Conservation (phyloP, 2,113 vertebrate species). For the Dipodomys spectabilis region DNA sequence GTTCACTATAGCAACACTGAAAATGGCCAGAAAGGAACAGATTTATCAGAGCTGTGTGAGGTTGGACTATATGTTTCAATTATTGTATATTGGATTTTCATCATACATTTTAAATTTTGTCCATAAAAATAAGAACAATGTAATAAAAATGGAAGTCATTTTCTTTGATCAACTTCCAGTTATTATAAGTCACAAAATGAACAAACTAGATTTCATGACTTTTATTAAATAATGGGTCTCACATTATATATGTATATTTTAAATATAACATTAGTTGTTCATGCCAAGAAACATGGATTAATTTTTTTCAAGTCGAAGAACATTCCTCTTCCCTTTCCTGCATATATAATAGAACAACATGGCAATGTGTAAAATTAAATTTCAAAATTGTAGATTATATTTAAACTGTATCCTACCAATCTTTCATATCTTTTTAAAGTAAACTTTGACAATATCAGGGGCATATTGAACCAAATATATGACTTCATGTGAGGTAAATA, state of each 20-base stretch:
- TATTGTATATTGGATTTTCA: slow-evolving; percentile 76
- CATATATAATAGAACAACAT: slow-evolving; percentile 75
- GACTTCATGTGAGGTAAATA: slow-evolving; percentile 20
- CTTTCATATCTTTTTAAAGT: slow-evolving; percentile 64
- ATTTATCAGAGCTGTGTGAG: slow-evolving; percentile 78
- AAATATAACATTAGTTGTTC: slow-evolving; percentile 71
- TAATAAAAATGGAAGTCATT: slow-evolving; percentile 73
- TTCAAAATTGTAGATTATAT: slow-evolving; percentile 75
- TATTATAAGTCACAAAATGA: slow-evolving; percentile 68
- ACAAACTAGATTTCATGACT: slow-evolving; percentile 64
- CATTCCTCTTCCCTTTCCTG: slow-evolving; percentile 62
- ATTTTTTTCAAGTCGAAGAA: slow-evolving; percentile 77
- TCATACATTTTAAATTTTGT: slow-evolving; percentile 74
- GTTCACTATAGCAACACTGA: slow-evolving; percentile 69
- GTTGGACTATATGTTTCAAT: slow-evolving; percentile 80
- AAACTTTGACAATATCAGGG: slow-evolving; percentile 34
- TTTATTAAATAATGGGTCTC: slow-evolving; percentile 75
- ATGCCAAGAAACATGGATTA: slow-evolving; percentile 77
- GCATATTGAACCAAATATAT: slow-evolving; percentile 18
- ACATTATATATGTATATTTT: slow-evolving; percentile 73
- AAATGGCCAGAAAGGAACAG: slow-evolving; percentile 82
- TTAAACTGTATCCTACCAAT: slow-evolving; percentile 68
- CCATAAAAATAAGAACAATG: slow-evolving; percentile 73
- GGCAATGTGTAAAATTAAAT: slow-evolving; percentile 71
- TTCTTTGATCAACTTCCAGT: slow-evolving; percentile 77